These are phyloP conservation scores for Crocodylus rhombifer DNA, from an alignment of 2,797 vertebrate genomes.

Conservation along the genomic window DNA sequence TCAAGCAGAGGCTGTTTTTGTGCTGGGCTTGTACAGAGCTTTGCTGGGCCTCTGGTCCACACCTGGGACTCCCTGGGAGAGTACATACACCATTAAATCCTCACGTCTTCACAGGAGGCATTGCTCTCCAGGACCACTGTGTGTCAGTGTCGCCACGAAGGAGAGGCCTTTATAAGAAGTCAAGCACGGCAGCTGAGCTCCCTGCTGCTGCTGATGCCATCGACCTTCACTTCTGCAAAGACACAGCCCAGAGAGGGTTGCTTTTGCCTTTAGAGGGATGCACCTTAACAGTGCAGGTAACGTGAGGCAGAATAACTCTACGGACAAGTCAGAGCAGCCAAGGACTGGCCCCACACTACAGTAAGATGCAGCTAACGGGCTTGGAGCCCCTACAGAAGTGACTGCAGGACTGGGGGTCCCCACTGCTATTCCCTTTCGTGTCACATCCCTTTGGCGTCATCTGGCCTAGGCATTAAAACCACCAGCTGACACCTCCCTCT, in stretches of 20 bases:
- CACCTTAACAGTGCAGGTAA: not conserved
- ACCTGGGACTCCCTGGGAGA: too few relatives aligned
- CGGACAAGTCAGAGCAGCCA: not conserved
- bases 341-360: not conserved
- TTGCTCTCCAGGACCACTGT: not conserved
- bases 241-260: not conserved
- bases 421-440: too few relatives aligned
- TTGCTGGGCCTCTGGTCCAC: too few relatives aligned
- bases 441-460: too few relatives aligned
- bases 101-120: too few relatives aligned
- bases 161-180: not conserved
- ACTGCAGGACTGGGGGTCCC: too few relatives aligned
- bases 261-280: not conserved
- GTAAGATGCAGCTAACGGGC: not conserved
- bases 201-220: not conserved
- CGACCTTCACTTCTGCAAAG: not conserved
- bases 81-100: too few relatives aligned
- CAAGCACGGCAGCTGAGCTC: not conserved
- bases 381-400: not conserved
- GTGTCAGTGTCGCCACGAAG: accelerated
- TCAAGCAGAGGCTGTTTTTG: too few relatives aligned
- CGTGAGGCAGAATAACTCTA: not conserved
- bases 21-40: too few relatives aligned
- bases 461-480: too few relatives aligned
- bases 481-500: too few relatives aligned